Evolutionary conservation across 2,888 invertebrate genomes (phyloP).

Genomic region (Dendrolimus houi): DNA sequence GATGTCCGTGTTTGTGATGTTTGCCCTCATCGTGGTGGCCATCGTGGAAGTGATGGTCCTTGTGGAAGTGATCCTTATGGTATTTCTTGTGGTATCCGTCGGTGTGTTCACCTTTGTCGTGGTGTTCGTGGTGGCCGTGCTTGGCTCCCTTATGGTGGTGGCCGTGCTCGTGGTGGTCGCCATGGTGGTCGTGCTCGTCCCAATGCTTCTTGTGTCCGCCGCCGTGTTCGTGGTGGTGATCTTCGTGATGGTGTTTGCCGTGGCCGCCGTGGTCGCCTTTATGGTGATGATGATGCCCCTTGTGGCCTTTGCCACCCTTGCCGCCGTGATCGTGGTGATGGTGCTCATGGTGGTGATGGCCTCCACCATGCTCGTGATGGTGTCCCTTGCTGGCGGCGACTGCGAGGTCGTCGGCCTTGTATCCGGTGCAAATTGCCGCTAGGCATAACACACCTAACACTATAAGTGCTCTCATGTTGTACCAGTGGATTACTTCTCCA

Average conservation of each 20-base stretch:
- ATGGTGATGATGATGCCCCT: conserved; percentile 85
- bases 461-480: conserved; percentile 48
- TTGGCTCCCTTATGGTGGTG: conserved; percentile 88
- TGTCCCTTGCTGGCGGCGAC: conserved; percentile 69
- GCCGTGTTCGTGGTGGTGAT: conserved; percentile 83
- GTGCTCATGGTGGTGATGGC: conserved; percentile 79
- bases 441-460: conserved; percentile 51
- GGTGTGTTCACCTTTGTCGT: conserved; percentile 88
- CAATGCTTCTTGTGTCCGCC: conserved; percentile 88
- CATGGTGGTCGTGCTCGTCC: conserved; percentile 84
- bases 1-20: conserved; percentile 86
- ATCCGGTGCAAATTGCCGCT: conserved; percentile 45
- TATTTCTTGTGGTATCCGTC: conserved; percentile 90
- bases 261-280: conserved; percentile 86
- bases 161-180: conserved; percentile 85
- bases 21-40: conserved; percentile 89
- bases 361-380: conserved; percentile 78
- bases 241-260: conserved; percentile 85
- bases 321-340: conserved; percentile 83
- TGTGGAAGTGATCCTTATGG: conserved; percentile 91
- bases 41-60: conserved; percentile 92
- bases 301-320: conserved; percentile 86
- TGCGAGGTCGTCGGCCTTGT: conserved; percentile 49
- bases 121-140: conserved; percentile 88
- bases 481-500: conserved; percentile 14